Percentiles rank a stretch among this genome's conserved stretches.
These are phyloP conservation scores for Quiscalus mexicanus DNA, from an alignment of 2,113 vertebrate genomes.

Conservation along the genomic window DNA sequence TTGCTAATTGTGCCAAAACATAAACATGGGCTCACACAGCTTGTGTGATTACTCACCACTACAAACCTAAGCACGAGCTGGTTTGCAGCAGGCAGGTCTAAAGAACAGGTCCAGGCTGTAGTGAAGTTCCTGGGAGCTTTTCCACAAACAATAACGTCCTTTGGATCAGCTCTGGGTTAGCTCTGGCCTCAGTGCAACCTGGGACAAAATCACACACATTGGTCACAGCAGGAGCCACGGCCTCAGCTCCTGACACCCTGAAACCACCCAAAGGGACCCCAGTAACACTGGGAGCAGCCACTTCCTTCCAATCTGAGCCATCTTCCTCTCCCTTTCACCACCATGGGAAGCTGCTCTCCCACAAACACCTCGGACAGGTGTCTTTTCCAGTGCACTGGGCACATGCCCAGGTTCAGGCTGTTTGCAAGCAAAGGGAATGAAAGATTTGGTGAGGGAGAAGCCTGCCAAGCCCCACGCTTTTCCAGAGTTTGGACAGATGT, in stretches of 20 bases:
- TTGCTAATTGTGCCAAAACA: conserved; percentile 29
- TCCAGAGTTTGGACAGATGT: conserved; percentile 35
- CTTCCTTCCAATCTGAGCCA: not conserved
- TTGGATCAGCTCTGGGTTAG: not conserved
- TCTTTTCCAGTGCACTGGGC: conserved; percentile 7
- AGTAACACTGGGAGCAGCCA: not conserved
- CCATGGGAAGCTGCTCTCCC: not conserved
- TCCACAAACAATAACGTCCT: not conserved
- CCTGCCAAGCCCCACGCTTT: conserved; percentile 25
- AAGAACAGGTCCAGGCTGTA: not conserved
- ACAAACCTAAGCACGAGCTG: not conserved
- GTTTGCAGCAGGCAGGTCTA: conserved; percentile 15
- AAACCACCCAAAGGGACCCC: not conserved
- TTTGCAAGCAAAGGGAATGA: conserved; percentile 5
- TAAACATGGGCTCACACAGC: not conserved
- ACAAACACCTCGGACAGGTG: conserved; percentile 19
- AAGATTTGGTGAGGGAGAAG: not conserved
- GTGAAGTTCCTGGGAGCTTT: not conserved
- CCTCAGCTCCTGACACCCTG: not conserved
- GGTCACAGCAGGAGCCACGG: not conserved
- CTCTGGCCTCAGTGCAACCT: not conserved
- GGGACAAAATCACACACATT: not conserved
- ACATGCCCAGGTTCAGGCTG: not conserved
- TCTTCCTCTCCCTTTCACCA: not conserved
- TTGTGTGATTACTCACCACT: conserved; percentile 51